phyloP scores from a whole-genome alignment of 2,797 vertebrate species.

The Intellagama lesueurii region DNA sequence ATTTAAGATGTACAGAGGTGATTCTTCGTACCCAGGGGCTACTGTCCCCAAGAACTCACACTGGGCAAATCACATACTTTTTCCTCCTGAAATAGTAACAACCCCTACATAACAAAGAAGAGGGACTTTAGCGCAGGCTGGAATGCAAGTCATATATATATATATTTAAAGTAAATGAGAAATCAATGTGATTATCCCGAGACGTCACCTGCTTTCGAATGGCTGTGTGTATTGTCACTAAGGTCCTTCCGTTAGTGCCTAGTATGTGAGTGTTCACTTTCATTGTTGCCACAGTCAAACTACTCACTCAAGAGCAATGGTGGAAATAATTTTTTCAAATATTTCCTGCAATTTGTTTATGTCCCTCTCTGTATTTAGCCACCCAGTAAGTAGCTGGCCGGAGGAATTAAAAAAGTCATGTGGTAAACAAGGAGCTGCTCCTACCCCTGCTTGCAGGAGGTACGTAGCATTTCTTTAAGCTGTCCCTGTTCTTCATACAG shows the following conservation, averaged over 20 bases:
- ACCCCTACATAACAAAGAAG: background rate
- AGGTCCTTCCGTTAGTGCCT: background rate
- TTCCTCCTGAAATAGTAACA: background rate
- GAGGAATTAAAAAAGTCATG: background rate
- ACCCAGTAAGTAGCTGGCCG: background rate
- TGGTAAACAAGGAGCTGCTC: background rate
- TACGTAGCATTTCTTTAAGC: background rate
- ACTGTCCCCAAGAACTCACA: background rate
- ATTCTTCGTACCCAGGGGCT: background rate
- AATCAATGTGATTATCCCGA: background rate
- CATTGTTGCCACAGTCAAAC: background rate
- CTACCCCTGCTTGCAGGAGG: background rate
- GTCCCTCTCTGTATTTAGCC: background rate
- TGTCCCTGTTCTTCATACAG: background rate
- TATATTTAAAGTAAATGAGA: background rate
- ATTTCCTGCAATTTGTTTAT: background rate
- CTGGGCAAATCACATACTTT: background rate
- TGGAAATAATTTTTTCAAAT: background rate
- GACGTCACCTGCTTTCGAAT: background rate
- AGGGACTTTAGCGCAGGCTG: slow-evolving; percentile 1
- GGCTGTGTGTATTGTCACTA: background rate
- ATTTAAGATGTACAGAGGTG: slow-evolving; percentile 5
- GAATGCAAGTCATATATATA: background rate
- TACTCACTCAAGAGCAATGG: background rate
- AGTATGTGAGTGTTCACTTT: background rate